Evolutionary conservation across 1,140 invertebrate genomes (phyloP).

Genomic region (Elymnias hypermnestra): DNA sequence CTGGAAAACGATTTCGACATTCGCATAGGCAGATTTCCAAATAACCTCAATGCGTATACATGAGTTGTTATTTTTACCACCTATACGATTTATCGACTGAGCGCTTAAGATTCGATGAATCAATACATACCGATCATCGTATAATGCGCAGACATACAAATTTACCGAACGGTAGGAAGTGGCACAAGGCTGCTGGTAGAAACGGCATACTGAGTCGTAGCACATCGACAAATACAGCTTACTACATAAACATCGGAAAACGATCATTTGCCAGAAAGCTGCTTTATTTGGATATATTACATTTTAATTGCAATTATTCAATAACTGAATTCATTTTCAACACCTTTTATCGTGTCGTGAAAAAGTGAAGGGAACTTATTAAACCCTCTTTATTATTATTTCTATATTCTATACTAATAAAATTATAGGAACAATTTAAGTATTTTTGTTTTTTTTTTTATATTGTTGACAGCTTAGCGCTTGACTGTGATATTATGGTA

Average conservation of each 20-base stretch:
- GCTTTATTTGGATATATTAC: constrained; percentile 18
- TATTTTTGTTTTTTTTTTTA: too few species aligned
- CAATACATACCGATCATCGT: constrained; percentile 39
- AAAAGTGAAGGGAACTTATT: too few species aligned
- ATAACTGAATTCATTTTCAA: too few species aligned
- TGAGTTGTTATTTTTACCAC: constrained; percentile 23
- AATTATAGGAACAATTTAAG: too few species aligned
- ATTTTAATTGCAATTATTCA: too few species aligned
- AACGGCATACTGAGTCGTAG: constrained; percentile 44
- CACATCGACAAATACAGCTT: constrained; percentile 13
- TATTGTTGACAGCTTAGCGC: too few species aligned
- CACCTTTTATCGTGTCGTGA: too few species aligned
- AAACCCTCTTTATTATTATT: too few species aligned
- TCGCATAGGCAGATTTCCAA: constrained; percentile 20
- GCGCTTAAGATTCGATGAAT: constrained; percentile 35
- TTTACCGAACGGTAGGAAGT: constrained; percentile 50
- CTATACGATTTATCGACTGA: constrained; percentile 23
- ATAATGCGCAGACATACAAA: constrained; percentile 47
- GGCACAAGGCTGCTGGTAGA: constrained; percentile 61
- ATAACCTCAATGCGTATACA: constrained; percentile 26
- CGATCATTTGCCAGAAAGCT: constrained; percentile 40
- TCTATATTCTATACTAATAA: too few species aligned
- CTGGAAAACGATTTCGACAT: constrained; percentile 17
- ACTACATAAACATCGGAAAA: constrained; percentile 50
- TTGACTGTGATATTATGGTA: too few species aligned